phyloP scores from a whole-genome alignment of 2,113 vertebrate species.

The Leptobrachium leishanense region DNA sequence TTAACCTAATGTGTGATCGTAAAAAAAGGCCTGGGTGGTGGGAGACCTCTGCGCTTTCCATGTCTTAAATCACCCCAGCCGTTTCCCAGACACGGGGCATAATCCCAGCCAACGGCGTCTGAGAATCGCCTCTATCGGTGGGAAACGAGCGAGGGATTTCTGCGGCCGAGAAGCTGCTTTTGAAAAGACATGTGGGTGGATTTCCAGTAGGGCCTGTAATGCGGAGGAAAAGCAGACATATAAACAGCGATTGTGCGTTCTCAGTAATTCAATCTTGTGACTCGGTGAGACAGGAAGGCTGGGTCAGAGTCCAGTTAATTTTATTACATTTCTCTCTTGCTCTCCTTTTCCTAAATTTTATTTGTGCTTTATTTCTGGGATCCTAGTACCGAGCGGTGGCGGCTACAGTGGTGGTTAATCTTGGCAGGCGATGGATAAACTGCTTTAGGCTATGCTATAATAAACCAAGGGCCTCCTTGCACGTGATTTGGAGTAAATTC shows the following conservation, averaged over 20 bases:
- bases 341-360: background rate
- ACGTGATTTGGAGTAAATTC: too few species aligned
- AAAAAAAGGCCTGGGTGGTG: conserved; percentile 6
- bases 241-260: conserved; percentile 43
- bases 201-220: conserved; percentile 42
- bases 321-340: conserved; percentile 7
- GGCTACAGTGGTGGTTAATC: too few species aligned
- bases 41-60: background rate
- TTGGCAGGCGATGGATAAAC: too few species aligned
- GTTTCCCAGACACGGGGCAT: conserved; percentile 9
- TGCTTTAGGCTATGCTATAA: too few species aligned
- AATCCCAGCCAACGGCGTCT: conserved; percentile 1
- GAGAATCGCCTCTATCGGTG: conserved; percentile 4
- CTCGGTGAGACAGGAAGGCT: background rate
- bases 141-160: conserved; percentile 39
- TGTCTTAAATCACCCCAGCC: background rate
- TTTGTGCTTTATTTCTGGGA: background rate
- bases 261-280: conserved; percentile 36
- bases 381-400: too few species aligned
- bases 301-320: conserved; percentile 9
- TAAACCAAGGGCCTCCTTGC: too few species aligned
- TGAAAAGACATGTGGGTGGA: conserved; percentile 44
- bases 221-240: conserved; percentile 41
- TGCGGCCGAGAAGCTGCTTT: conserved; percentile 33
- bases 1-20: background rate